Conservation (phyloP, 1,140 invertebrate species). For the Zaprionus capensis region DNA sequence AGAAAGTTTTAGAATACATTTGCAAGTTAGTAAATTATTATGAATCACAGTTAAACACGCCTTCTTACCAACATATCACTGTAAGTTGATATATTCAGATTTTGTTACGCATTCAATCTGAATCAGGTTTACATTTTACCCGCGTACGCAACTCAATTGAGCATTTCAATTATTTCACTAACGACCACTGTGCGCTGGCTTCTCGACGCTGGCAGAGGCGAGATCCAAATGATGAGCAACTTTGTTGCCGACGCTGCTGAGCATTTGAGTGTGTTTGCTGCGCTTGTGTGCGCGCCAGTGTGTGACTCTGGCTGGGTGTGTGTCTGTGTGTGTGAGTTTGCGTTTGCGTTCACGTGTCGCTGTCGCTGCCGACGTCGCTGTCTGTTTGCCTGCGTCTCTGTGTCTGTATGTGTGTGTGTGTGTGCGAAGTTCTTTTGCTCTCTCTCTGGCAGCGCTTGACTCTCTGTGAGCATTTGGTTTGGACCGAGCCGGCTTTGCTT, state of each 20-base stretch:
- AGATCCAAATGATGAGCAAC: slow-evolving; percentile 75
- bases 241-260: slow-evolving; percentile 42
- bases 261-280: slow-evolving; percentile 66
- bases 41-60: too few species aligned
- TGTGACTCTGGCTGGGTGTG: slow-evolving; percentile 8
- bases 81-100: too few species aligned
- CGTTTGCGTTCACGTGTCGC: slow-evolving; percentile 53
- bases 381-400: not conserved
- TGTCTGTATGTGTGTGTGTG: slow-evolving; percentile 32
- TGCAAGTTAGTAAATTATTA: not conserved
- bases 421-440: slow-evolving; percentile 63
- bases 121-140: not conserved
- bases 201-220: slow-evolving; percentile 23
- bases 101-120: too few species aligned
- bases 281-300: not conserved
- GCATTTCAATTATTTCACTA: slow-evolving; percentile 24
- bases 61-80: too few species aligned
- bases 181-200: slow-evolving; percentile 40
- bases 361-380: slow-evolving; percentile 6
- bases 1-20: not conserved
- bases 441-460: slow-evolving; percentile 34
- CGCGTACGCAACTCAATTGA: not conserved
- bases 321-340: slow-evolving; percentile 34
- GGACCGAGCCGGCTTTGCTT: slow-evolving; percentile 40
- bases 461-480: slow-evolving; percentile 48